Percentiles rank a stretch among this genome's conserved stretches.
Evolutionary conservation across 2,797 vertebrate species (phyloP).

Genomic region (Hephaestus fuliginosus): DNA sequence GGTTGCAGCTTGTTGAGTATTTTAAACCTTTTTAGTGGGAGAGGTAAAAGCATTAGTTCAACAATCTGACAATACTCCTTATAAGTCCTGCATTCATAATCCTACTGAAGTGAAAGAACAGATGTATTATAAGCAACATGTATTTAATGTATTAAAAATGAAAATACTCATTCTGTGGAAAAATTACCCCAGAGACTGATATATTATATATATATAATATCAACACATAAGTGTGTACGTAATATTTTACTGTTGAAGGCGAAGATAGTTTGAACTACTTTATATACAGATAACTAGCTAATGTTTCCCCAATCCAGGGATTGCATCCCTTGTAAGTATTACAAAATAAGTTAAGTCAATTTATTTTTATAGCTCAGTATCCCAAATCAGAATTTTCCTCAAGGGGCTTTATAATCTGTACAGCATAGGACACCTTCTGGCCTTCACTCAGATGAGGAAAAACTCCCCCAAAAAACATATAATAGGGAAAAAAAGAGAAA

Average conservation of each 20-base stretch:
- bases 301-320: neutral
- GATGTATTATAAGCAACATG: neutral
- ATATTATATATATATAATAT: neutral
- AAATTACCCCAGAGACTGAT: neutral
- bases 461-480: too few relatives aligned
- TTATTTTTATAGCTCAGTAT: too few relatives aligned
- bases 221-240: neutral
- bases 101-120: neutral
- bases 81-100: neutral
- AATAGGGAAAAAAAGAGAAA: too few relatives aligned
- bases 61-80: neutral
- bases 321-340: neutral
- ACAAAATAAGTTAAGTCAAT: neutral
- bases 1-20: constrained; percentile 46
- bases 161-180: neutral
- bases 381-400: too few relatives aligned
- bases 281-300: neutral
- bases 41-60: neutral
- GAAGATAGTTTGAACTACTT: neutral
- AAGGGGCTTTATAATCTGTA: too few relatives aligned
- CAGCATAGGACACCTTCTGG: too few relatives aligned
- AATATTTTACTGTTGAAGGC: neutral
- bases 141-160: neutral
- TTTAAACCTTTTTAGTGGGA: neutral
- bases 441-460: too few relatives aligned